Evolutionary conservation across 2,113 vertebrate species (phyloP), one percentile per base, ranked within the genome.

Genomic region (Centropus unirufus): DNA sequence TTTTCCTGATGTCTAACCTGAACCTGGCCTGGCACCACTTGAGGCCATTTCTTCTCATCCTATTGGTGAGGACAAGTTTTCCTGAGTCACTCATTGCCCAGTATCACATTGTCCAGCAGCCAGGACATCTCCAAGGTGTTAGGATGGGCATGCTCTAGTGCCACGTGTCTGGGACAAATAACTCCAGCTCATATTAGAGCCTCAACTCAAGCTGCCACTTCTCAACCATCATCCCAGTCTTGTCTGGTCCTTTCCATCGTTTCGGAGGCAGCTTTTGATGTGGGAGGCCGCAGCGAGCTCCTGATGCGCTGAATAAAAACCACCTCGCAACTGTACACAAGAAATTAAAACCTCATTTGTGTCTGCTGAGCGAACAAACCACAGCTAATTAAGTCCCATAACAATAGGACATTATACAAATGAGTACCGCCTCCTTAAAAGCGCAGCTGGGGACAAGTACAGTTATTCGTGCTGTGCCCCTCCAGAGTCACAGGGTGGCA

Each of bases 281-380:
- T 67, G 89, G 85, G 87, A 92, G 59, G 76, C 49, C 70, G 15
- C 63, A 1, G 40, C n/a, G 85, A 81, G 46, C 77, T 92, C 92
- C 58, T 21, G 23, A 52, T 5, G n/a, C 0, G 1, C 75, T 5
- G 70, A 62, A 89, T 73, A 80, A 69, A 96, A 91, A 40, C 20
- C 75, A 55, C 89, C 68, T 69, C 46, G 0, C 4, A 32, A 84
- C 68, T 12, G 46, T 32, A 86, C 58, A 68, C 82, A 59, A 79
- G 73, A 93, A 95, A 96, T 95, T 68, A 93, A 96, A 96, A 57
- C 76, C 94, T 94, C 94, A 24, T 96, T 97, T 89, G 51, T 36
- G 63, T 96, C 94, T 95, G 91, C 90, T 17, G 87, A 90, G 90
- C 0, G 22, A 97, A 82, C 93, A 90, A 94, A 80, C 87, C 92